Evolutionary conservation across 2,797 vertebrate species (phyloP), one percentile per base, ranked within the genome.

Genomic region (Schizothorax lantsangensis): DNA sequence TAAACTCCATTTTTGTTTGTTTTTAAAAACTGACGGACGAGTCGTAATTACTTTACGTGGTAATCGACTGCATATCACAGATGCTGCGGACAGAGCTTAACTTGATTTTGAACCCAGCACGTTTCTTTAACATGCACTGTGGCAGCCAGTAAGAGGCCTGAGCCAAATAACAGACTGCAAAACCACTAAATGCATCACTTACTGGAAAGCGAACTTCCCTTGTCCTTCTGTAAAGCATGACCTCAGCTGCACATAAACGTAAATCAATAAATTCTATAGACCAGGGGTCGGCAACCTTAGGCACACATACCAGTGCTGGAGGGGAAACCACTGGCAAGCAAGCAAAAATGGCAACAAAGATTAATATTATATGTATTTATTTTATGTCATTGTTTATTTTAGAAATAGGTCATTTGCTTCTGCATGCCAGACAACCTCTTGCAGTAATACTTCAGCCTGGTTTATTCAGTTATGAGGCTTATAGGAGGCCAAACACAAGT

Each of bases 81-180:
- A 79, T 79, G 62, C 49, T 79, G 74, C 5, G 3, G 68, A 72
- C 21, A 57, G 47, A 72, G 12, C 33, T 85, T 69, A 78, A 79
- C 64, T 69, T 33, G 47, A n/a, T 23, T 54, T 57, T 69, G 47
- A 79, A 85, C 33, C 36, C 14, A 33, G 36, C 40, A 40, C 47
- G 43, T 69, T 79, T 78, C 84, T 79, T 71, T 69, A 59, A 79
- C 62, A 71, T 57, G 45, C n/a, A 12, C 47, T 23, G 6, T 78
- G 47, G 64, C 38, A 14, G 49, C 62, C 75, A 69, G 36, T 84
- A 66, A 75, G 30, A 21, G 36, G n/a, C 47, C 36, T 54, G n/a
- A 69, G 84, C 64, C 47, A 85, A 85, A 54, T 40, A 85, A 69
- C 36, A 85, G 84, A 79, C 64, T 71, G n/a, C 47, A 72, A 71